Conservation (phyloP, 2,888 invertebrate species). For the Lasioglossum calceatum region DNA sequence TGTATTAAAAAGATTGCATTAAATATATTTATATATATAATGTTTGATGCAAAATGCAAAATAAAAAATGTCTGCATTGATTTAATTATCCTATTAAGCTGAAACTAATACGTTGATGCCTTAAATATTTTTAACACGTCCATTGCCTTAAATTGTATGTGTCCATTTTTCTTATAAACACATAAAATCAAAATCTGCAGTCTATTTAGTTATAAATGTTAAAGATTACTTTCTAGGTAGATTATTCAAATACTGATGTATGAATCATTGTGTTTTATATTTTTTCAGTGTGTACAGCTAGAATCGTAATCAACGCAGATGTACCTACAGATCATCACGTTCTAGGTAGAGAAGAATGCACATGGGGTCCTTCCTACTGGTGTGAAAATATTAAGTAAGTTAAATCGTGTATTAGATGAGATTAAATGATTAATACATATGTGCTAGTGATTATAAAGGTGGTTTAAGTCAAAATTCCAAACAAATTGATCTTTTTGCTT, state of each 20-base stretch:
- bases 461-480: too few species aligned
- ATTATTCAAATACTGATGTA: neutral
- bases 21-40: neutral
- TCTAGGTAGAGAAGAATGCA: conserved; percentile 88
- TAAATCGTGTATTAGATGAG: neutral
- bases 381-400: conserved; percentile 87
- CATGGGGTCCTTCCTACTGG: conserved; percentile 93
- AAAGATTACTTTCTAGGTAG: neutral
- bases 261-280: neutral
- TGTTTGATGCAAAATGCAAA: too few species aligned
- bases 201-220: neutral
- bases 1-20: neutral
- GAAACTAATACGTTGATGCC: too few species aligned
- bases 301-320: conserved; percentile 70
- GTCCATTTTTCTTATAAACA: too few species aligned
- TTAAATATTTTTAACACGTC: too few species aligned
- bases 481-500: too few species aligned
- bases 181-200: too few species aligned
- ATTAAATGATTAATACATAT: neutral
- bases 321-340: conserved; percentile 62
- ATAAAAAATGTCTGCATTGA: too few species aligned
- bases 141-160: too few species aligned
- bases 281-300: conserved; percentile 76
- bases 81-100: too few species aligned
- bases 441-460: too few species aligned